Conservation (phyloP, 2,113 vertebrate genomes). For the Cyprinodon brontotheroides region DNA sequence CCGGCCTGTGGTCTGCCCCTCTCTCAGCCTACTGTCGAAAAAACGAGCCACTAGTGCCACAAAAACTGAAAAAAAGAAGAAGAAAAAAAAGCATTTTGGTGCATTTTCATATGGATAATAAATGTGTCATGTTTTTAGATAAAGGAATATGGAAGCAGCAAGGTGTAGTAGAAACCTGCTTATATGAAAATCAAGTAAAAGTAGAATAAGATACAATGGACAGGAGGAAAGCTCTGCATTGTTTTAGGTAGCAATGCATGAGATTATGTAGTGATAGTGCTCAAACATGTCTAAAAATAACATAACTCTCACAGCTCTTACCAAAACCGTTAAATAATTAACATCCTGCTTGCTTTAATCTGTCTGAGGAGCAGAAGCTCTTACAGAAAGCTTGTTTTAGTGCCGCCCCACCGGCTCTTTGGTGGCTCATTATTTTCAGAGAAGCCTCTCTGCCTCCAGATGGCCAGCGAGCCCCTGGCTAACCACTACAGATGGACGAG, state of each 20-base stretch:
- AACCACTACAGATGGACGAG: conserved; percentile 38
- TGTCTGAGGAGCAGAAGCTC: neutral
- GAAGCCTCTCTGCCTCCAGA: conserved; percentile 35
- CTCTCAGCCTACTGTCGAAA: too few species aligned
- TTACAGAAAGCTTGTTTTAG: too few species aligned
- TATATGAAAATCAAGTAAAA: neutral
- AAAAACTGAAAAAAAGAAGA: too few species aligned
- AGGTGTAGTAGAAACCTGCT: neutral
- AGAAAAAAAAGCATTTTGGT: too few species aligned
- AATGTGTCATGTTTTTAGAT: too few species aligned
- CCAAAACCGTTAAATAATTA: neutral
- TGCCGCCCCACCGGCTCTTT: neutral
- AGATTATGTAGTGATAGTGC: neutral
- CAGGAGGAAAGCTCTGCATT: neutral
- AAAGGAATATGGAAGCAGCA: too few species aligned
- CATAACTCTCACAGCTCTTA: too few species aligned
- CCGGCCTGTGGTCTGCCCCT: too few species aligned
- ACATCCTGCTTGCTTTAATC: neutral
- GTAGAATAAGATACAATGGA: neutral
- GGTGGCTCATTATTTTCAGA: conserved; percentile 8
- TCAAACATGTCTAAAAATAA: neutral
- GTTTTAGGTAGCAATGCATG: too few species aligned
- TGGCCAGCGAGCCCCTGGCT: conserved; percentile 29
- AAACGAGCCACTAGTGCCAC: too few species aligned
- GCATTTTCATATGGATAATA: too few species aligned